Base-by-base conservation (phyloP, 2,888 invertebrate genomes). In the Pammene aurita region DNA sequence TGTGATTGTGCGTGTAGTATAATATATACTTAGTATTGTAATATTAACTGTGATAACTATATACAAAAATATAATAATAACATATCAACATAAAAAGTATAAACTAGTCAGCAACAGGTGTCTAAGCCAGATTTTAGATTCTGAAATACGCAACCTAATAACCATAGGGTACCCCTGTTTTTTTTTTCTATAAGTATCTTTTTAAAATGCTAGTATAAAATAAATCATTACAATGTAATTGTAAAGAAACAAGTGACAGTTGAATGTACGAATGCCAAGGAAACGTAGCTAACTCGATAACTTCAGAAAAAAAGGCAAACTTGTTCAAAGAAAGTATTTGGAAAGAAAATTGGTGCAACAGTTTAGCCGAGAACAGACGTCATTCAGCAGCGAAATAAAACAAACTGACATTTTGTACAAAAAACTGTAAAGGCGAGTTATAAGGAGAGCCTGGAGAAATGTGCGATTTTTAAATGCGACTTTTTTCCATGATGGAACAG, bases 291-390 rank as follows among this genome's bases (percentile, higher is more conserved):
- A 66, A 61, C 57, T 44, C 67, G 42, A 57, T 50, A 57, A 0
- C 26, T 26, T 34, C 11, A 42, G 41, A 56, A 63, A 67, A 56
- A 55, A 67, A 62, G 18, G 26, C 18, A 44, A 54, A 60, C 10
- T 67, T 38, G 48, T 61, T 16, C 41, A 57, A 63, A 57, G 56
- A 57, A 67, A 63, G 34, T 62, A 64, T 63, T 63, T 58, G 52
- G 38, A 50, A 64, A 68, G 63, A 68, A 62, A 67, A 68, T 52
- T 58, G 68, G 68, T 68, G 68, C 68, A 68, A 68, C 68, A 68
- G 68, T 68, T 68, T 64, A 64, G 57, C 26, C 46, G 65, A 18
- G 57, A 50, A 46, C 52, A 64, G 63, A 64, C 68, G 63, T 68
- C 68, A 67, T 67, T 62, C 63, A 38, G n/a, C 13, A 41, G 41